Conservation (phyloP, 2,113 vertebrate genomes). For the Campylomormyrus tamandua region DNA sequence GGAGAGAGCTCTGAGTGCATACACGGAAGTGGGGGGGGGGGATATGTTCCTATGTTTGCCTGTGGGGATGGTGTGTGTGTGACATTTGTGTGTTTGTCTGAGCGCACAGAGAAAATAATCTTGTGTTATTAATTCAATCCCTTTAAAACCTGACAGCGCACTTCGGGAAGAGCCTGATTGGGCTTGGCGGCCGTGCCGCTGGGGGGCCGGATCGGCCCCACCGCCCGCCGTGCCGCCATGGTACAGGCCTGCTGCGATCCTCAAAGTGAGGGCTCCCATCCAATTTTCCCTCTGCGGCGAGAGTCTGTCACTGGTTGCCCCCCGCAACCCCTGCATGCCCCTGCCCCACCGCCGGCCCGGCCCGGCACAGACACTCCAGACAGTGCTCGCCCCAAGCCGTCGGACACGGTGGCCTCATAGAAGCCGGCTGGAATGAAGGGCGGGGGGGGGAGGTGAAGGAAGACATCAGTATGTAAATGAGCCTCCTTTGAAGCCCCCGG, state of each 20-base stretch:
- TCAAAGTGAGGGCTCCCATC: conserved; percentile 43
- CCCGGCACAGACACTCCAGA: conserved; percentile 42
- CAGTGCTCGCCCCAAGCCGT: conserved; percentile 39
- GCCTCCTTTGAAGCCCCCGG: conserved; percentile 56
- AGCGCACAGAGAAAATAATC: conserved; percentile 47
- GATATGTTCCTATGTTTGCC: conserved; percentile 29
- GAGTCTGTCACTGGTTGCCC: not conserved
- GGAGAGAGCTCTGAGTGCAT: conserved; percentile 5
- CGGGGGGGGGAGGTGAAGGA: conserved; percentile 29
- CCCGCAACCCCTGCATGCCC: not conserved
- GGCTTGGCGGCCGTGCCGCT: conserved; percentile 48
- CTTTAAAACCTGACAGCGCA: conserved; percentile 58
- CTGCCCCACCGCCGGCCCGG: not conserved
- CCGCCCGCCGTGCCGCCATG: not conserved
- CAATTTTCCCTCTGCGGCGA: conserved; percentile 35
- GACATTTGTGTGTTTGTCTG: conserved; percentile 37
- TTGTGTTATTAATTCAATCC: conserved; percentile 60
- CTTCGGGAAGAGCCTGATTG: conserved; percentile 49
- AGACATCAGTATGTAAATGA: conserved; percentile 69
- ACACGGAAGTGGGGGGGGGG: conserved; percentile 20
- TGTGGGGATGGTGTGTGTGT: conserved; percentile 35
- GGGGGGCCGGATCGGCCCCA: conserved; percentile 53
- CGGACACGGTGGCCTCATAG: conserved; percentile 56
- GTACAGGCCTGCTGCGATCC: not conserved
- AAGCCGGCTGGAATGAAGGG: conserved; percentile 48